Percentiles rank a stretch among this genome's conserved stretches.
phyloP scores from a whole-genome alignment of 2,113 vertebrate genomes.

The Octodon degus region DNA sequence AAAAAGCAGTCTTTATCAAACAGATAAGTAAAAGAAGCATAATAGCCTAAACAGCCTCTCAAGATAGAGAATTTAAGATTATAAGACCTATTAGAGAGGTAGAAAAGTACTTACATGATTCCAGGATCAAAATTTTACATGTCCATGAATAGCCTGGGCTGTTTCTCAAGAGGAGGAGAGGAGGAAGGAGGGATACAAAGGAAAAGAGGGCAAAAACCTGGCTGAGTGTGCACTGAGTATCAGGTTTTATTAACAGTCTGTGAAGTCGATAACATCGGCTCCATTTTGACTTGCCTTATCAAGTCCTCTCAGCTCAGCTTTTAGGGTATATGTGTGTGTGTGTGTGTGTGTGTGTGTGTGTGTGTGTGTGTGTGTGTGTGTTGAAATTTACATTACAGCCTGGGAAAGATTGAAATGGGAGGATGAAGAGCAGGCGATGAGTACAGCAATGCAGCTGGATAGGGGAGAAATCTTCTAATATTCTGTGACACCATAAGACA shows the following conservation, averaged over 20 bases:
- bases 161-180: background rate
- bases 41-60: slow-evolving; percentile 44
- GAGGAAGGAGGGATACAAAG: background rate
- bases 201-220: background rate
- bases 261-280: background rate
- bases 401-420: background rate
- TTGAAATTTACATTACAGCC: background rate
- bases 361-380: background rate
- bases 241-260: background rate
- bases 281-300: background rate
- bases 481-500: background rate
- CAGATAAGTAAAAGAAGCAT: background rate
- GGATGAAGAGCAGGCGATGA: background rate
- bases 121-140: background rate
- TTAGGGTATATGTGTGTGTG: background rate
- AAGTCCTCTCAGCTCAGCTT: background rate
- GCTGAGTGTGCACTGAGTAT: background rate
- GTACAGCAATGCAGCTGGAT: no score
- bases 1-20: slow-evolving; percentile 32
- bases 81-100: slow-evolving; percentile 12
- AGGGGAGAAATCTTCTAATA: background rate
- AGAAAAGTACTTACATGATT: slow-evolving; percentile 12
- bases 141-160: background rate
- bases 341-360: background rate
- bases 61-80: background rate